Percentiles rank a stretch among this genome's conserved stretches.
These are phyloP conservation scores for Lithophane leautieri DNA, from an alignment of 2,888 invertebrate species.

Conservation along the genomic window DNA sequence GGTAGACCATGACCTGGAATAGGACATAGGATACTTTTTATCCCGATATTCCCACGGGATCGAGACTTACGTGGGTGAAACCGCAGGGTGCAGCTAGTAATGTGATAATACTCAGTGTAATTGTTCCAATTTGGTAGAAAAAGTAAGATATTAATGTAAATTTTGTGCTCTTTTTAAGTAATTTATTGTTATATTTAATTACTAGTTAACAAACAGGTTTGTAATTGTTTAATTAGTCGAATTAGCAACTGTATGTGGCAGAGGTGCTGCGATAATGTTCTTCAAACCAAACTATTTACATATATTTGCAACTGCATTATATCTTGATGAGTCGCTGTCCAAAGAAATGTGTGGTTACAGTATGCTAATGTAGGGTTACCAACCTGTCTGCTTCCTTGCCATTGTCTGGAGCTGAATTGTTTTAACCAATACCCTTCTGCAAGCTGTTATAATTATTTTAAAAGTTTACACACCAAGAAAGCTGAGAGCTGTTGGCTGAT, in stretches of 20 bases:
- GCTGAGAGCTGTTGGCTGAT: not conserved
- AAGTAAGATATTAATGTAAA: conserved; percentile 52
- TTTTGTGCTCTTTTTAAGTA: conserved; percentile 39
- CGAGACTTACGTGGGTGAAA: too few species aligned
- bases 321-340: conserved; percentile 15
- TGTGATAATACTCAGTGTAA: not conserved
- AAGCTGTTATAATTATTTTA: not conserved
- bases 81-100: too few species aligned
- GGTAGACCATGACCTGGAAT: too few species aligned
- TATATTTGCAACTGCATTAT: conserved; percentile 43
- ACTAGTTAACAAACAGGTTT: conserved; percentile 36
- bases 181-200: conserved; percentile 43
- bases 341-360: conserved; percentile 34
- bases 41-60: too few species aligned
- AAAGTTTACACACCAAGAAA: not conserved
- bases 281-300: conserved; percentile 44
- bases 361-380: conserved; percentile 33
- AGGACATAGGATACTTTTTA: too few species aligned
- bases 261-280: conserved; percentile 35
- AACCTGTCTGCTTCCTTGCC: conserved; percentile 7
- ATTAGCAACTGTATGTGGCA: conserved; percentile 38
- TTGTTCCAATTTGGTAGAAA: conserved; percentile 11
- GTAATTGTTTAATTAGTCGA: conserved; percentile 54
- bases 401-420: conserved; percentile 7
- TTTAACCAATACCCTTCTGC: not conserved